Conservation (phyloP, 2,113 vertebrate species). For the Phaethon lepturus region DNA sequence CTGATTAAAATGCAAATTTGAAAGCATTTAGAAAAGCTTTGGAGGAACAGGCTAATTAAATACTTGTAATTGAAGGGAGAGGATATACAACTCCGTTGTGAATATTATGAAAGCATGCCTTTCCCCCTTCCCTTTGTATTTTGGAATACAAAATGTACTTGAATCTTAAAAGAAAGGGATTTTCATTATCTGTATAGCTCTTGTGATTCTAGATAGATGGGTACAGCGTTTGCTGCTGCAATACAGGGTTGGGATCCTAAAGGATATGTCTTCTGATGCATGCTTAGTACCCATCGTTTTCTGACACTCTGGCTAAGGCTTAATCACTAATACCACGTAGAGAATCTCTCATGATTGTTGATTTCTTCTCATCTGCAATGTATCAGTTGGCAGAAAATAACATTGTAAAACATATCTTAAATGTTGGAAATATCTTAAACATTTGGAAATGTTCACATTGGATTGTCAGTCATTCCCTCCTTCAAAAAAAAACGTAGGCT, state of each 20-base stretch:
- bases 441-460: neutral
- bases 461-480: neutral
- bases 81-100: neutral
- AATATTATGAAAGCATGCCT: neutral
- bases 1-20: slow-evolving; percentile 21
- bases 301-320: neutral
- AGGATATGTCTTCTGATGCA: neutral
- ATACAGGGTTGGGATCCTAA: neutral
- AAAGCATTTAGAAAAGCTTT: slow-evolving; percentile 28
- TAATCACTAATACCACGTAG: neutral
- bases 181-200: neutral
- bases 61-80: neutral
- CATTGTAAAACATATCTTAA: neutral
- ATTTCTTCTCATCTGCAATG: neutral
- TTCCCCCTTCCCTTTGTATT: neutral
- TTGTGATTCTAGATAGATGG: neutral
- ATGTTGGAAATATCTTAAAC: neutral
- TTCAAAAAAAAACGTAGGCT: neutral
- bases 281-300: neutral
- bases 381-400: neutral
- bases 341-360: neutral
- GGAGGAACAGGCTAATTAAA: neutral
- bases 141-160: neutral
- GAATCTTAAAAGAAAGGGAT: neutral
- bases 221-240: neutral